A percentile compares a stretch with the other conserved stretches of the same genome.
These are phyloP conservation scores for Ornithoptera priamus DNA, from an alignment of 2,888 invertebrate genomes.

Conservation along the genomic window DNA sequence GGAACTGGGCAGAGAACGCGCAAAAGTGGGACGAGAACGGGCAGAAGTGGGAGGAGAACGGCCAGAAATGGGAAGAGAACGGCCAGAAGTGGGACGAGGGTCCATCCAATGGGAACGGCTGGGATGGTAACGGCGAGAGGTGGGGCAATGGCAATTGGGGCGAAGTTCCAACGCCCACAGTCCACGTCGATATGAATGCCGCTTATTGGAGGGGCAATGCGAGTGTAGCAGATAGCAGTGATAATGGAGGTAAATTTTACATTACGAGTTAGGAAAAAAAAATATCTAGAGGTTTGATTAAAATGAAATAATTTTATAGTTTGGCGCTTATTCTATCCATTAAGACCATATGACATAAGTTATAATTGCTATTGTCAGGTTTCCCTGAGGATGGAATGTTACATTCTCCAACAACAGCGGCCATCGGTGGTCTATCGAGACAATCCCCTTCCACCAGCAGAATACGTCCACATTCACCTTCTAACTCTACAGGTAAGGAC, in stretches of 20 bases:
- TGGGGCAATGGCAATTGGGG: slow-evolving; percentile 68
- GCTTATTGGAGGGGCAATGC: slow-evolving; percentile 71
- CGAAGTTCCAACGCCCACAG: slow-evolving; percentile 68
- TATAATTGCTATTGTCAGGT: slow-evolving; percentile 43
- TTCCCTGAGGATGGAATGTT: slow-evolving; percentile 74
- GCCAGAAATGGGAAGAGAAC: slow-evolving; percentile 54
- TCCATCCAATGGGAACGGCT: slow-evolving; percentile 55
- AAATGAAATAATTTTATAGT: too few relatives aligned
- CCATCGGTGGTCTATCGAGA: slow-evolving; percentile 54
- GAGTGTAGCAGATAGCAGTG: slow-evolving; percentile 73
- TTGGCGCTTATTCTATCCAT: too few relatives aligned
- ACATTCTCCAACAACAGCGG: slow-evolving; percentile 69
- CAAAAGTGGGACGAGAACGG: slow-evolving; percentile 54
- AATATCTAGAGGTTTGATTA: too few relatives aligned
- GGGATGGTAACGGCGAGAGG: slow-evolving; percentile 51
- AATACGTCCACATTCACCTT: slow-evolving; percentile 59
- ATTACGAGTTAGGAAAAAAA: too few relatives aligned
- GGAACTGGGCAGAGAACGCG: slow-evolving; percentile 65
- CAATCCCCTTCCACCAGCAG: slow-evolving; percentile 57
- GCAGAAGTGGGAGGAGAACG: slow-evolving; percentile 54
- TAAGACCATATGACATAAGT: too few relatives aligned
- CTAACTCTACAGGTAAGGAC: slow-evolving; percentile 55
- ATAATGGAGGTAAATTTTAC: slow-evolving; percentile 64
- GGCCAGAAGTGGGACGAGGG: slow-evolving; percentile 52
- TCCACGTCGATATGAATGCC: slow-evolving; percentile 68